Percentiles rank a stretch among this genome's conserved stretches.
phyloP scores from a whole-genome alignment of 2,113 vertebrate species.

The Python bivittatus region DNA sequence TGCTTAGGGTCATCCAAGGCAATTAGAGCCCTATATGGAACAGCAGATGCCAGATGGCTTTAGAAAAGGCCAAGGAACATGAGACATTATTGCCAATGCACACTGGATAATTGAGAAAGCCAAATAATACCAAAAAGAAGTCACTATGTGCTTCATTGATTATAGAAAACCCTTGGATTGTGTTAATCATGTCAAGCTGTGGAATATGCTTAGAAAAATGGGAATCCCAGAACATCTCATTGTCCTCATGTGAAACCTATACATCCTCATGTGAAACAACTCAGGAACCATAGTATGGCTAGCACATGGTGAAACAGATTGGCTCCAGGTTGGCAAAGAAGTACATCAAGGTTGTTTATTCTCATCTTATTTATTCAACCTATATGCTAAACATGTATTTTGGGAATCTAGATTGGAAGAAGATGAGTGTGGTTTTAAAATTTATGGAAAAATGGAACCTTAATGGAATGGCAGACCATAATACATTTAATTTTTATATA shows the following conservation, averaged over 20 bases:
- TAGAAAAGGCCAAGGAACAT: neutral
- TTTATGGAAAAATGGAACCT: too few species aligned
- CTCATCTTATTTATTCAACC: too few species aligned
- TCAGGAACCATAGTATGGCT: too few species aligned
- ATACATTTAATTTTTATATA: too few species aligned
- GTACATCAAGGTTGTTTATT: too few species aligned
- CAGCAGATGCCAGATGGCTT: neutral
- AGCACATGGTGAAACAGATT: too few species aligned
- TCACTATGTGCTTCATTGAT: neutral
- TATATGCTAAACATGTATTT: too few species aligned
- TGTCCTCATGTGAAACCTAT: neutral
- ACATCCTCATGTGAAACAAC: too few species aligned
- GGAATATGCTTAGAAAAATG: neutral
- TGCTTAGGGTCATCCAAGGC: neutral
- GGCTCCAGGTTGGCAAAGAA: too few species aligned
- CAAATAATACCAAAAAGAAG: neutral
- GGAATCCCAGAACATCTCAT: neutral
- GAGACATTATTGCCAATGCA: neutral
- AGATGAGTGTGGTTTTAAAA: too few species aligned
- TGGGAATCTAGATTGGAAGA: too few species aligned
- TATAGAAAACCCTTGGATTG: neutral
- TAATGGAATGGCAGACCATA: too few species aligned
- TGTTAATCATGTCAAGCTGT: neutral
- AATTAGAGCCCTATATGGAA: neutral
- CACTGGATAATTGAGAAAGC: neutral